Evolutionary conservation across 1,140 invertebrate species (phyloP), one percentile per base, ranked within the genome.

Genomic region (Limonius californicus): DNA sequence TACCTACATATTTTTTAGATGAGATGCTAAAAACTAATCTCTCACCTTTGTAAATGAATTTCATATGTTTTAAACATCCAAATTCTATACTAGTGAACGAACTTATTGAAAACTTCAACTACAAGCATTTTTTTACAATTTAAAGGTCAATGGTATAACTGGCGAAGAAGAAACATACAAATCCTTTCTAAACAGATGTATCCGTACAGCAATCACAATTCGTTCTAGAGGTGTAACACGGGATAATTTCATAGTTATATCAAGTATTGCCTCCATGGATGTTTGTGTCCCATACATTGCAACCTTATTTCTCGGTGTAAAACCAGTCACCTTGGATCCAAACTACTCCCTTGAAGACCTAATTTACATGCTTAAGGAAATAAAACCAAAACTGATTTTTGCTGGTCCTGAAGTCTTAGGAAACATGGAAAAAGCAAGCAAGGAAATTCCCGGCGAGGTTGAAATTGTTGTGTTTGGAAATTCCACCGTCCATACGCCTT

Each of bases 121-220:
- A n/a, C n/a, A n/a, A n/a, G n/a, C n/a, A n/a, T n/a, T n/a, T n/a
- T n/a, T n/a, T n/a, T n/a, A n/a, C n/a, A n/a, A n/a, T n/a, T n/a
- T n/a, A n/a, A n/a, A 78, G 77, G 74, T 77, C 19, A 72, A 78
- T 64, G 72, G 70, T 16, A 61, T 64, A n/a, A 77, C 75, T 4
- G 74, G 68, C 9, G 68, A 70, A 50, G 66, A 42, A 11, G 77
- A 79, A 57, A 76, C 74, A 0, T 72, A 69, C 63, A 65, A 59
- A 30, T 70, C 71, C 6, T 67, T 70, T 3, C 55, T 74, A 14
- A 59, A 62, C 1, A 69, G 73, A 18, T 72, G 66, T 8, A 66
- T 78, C 2, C 59, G 69, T 50, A 76, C 74, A 58, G 76, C 77
- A 0, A 27, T 68, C 16, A 62, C 63, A 8, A 65, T 79, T 19